Evolutionary conservation across 2,888 invertebrate species (phyloP), one percentile per base, ranked within the genome.

Genomic region (Ornithoptera priamus): DNA sequence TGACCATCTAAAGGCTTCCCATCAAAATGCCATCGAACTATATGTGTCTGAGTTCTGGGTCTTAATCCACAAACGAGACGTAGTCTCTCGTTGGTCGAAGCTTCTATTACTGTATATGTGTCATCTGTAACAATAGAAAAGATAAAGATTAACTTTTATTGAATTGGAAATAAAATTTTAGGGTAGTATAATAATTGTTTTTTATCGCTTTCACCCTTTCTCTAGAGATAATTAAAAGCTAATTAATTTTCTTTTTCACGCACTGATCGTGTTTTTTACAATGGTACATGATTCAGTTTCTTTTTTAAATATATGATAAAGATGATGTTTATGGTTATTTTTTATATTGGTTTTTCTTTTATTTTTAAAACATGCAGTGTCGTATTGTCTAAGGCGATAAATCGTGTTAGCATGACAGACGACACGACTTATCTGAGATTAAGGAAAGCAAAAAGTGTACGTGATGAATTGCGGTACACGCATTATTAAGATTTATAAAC

Each of bases 1-100:
- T 77, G 78, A 0, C 74, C 76, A 39, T 86, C 86, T 12, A 92
- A 64, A 4, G 81, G 79, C 71, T 82, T 80, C 0, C 89, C 93
- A 71, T 93, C 88, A 61, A 89, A 88, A 75, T 81, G 89, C 93
- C 93, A 93, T 12, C 81, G 79, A 10, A 92, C 81, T 0, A 75
- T 64, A 8, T 82, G 81, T 17, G 79, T 75, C 71, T 84, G 85
- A 39, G 77, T 78, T 56, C 79, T 78, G 0, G 80, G 75, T 67
- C 82, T 85, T 59, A 84, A 71, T 0, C 86, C 87, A 73, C 93
- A 93, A 1, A 86, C 76, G n/a, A 93, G 77, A 6, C 90, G 84
- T 1, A 93, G 72, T 65, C 85, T 82, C 72, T 93, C 93, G 68
- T 90, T 89, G 0, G 83, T 75, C 1, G 81, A 67, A 1, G 81